These are phyloP conservation scores for Anarsia innoxiella DNA, from an alignment of 2,888 invertebrate species.

Conservation along the genomic window DNA sequence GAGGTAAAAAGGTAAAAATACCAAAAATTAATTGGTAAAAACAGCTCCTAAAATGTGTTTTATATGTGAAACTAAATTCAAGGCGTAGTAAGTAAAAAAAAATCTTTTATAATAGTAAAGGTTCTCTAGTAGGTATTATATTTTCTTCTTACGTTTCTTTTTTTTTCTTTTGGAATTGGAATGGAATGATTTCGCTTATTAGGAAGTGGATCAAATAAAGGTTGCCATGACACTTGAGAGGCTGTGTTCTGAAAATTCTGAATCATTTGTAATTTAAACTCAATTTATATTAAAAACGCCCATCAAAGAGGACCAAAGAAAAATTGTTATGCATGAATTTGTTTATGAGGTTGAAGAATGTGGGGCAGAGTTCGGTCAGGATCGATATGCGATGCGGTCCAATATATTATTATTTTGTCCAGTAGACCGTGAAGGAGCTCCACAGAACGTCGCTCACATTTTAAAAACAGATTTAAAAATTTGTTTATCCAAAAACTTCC, in stretches of 20 bases:
- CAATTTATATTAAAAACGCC: slow-evolving; percentile 3
- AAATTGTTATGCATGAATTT: slow-evolving; percentile 10
- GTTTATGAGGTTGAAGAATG: slow-evolving; percentile 18
- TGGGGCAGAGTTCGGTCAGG: slow-evolving; percentile 22
- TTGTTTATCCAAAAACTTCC: slow-evolving; percentile 39
- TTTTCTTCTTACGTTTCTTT: no score
- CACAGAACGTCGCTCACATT: slow-evolving; percentile 43
- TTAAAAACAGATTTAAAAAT: slow-evolving; percentile 44
- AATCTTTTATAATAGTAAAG: no score
- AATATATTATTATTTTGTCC: slow-evolving; percentile 52
- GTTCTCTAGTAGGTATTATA: no score
- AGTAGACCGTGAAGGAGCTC: slow-evolving; percentile 39
- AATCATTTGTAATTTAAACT: not conserved
- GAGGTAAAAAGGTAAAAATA: not conserved
- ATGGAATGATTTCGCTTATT: no score
- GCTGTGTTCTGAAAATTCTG: no score
- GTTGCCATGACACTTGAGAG: no score
- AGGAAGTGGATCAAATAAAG: no score
- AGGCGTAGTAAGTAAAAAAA: no score
- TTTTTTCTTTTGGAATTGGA: no score
- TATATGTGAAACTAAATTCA: no score
- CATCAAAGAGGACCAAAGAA: slow-evolving; percentile 3
- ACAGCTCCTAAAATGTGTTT: no score
- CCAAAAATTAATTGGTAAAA: not conserved
- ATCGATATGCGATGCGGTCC: slow-evolving; percentile 28